Evolutionary conservation across 2,797 vertebrate genomes (phyloP).

Genomic region (Thalassophryne amazonica): DNA sequence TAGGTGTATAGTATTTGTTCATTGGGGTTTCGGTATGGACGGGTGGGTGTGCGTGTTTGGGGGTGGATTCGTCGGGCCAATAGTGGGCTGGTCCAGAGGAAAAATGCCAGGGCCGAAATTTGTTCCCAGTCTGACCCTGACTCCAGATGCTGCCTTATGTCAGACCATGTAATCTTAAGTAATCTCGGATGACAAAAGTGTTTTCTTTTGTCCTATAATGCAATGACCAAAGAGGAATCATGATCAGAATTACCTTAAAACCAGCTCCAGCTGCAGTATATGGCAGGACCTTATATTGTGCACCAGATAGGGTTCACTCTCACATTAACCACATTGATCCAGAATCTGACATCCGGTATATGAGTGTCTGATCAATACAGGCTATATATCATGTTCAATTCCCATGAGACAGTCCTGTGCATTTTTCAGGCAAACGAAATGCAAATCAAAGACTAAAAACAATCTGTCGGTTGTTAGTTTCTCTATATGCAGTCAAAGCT

Average conservation of each 20-base stretch:
- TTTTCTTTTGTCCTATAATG: background rate
- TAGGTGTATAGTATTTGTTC: no score
- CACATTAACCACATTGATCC: constrained; percentile 36
- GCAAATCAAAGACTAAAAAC: background rate
- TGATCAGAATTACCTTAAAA: background rate
- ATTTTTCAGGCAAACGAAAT: background rate
- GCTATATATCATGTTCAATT: background rate
- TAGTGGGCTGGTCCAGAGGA: no score
- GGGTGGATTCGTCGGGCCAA: no score
- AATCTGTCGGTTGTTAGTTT: constrained; percentile 2
- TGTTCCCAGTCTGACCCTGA: no score
- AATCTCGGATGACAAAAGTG: background rate
- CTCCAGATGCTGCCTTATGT: no score
- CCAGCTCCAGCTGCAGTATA: constrained; percentile 10
- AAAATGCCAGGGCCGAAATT: no score
- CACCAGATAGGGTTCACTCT: constrained; percentile 3
- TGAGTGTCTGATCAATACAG: constrained; percentile 35
- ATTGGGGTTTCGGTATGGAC: no score
- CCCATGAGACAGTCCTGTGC: background rate
- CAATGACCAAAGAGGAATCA: background rate
- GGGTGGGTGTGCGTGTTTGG: no score
- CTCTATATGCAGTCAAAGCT: background rate
- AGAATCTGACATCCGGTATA: constrained; percentile 15
- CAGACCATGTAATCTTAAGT: no score
- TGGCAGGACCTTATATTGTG: background rate